Base-by-base conservation (phyloP, 2,888 invertebrate genomes). In the Caenorhabditis auriculariae region DNA sequence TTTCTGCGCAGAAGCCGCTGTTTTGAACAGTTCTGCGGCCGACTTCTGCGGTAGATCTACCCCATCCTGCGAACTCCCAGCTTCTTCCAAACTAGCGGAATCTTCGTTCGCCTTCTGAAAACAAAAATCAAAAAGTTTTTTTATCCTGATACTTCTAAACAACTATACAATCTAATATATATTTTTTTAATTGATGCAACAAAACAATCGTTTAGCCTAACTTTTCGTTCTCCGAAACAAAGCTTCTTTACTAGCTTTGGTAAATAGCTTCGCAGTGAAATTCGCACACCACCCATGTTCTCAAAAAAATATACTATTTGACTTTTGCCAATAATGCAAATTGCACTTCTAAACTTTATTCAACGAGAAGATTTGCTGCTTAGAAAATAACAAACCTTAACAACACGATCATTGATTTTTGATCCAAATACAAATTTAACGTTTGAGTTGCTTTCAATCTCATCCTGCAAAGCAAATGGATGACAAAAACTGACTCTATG, bases 1-100 rank as follows among this genome's bases (percentile, higher is more conserved):
- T 28, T 63, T 58, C 26, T 54, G 52, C n/a, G n/a, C n/a, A n/a
- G n/a, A n/a, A 7, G 52, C 55, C 0, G 62, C 66, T 17, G 39
- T 51, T 39, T 63, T 56, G 47, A 66, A 66, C 4, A 66, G 49
- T 29, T 66, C 67, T 3, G 63, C 60, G 1, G 63, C 67, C 2
- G 54, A 29, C 15, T 42, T 61, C 44, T 60, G 43, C 2, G 50
- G 37, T 21, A 54, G 54, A n/a, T 57, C 60, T 15, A 54, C 54
- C 5, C 27, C 37, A 7, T 35, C 47, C 4, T 41, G 27, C 3
- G 42, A 3, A 19, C 32, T 47, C 24, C 38, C 15, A 7, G 4
- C 28, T 46, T 28, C 46, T 19, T 35, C 4, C 4, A 7, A 17
- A 17, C 21, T 28, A 6, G 38, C 23, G 4, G 45, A 41, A 0